These are phyloP conservation scores for Hydrophis major DNA, from an alignment of 2,797 vertebrate species.

Conservation along the genomic window DNA sequence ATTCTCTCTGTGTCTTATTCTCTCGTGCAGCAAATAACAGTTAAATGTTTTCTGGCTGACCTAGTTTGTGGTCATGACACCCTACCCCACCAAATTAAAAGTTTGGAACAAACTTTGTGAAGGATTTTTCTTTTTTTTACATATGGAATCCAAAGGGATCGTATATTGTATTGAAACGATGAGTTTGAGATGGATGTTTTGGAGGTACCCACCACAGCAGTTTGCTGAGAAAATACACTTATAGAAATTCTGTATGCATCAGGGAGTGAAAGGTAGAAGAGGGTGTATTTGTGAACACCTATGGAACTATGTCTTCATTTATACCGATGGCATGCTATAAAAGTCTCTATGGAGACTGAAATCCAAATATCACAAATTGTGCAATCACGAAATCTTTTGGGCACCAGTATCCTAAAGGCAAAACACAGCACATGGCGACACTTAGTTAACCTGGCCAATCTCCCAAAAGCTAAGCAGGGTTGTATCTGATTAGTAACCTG, in stretches of 20 bases:
- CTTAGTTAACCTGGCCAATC: background rate
- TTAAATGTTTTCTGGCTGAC: constrained; percentile 11
- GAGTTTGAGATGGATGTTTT: background rate
- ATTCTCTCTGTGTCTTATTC: constrained; percentile 4
- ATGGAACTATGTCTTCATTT: background rate
- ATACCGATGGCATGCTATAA: too few relatives aligned
- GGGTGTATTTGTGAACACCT: constrained; percentile 1
- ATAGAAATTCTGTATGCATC: constrained; percentile 3
- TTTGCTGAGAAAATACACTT: constrained; percentile 20
- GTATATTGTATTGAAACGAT: rapidly evolving
- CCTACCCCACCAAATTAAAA: constrained; percentile 38
- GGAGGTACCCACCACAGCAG: background rate
- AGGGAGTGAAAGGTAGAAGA: background rate
- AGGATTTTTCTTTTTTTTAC: background rate
- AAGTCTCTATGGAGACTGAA: background rate
- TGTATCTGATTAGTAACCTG: background rate
- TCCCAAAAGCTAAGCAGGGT: background rate
- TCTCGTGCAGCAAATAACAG: background rate
- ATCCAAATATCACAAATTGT: background rate
- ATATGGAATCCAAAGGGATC: background rate
- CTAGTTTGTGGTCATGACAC: constrained; percentile 33
- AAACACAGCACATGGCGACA: background rate
- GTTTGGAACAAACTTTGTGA: constrained; percentile 29
- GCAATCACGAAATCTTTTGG: background rate
- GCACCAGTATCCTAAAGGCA: background rate